Evolutionary conservation across 2,113 vertebrate genomes (phyloP).

Genomic region (Tricholaema leucomelas): DNA sequence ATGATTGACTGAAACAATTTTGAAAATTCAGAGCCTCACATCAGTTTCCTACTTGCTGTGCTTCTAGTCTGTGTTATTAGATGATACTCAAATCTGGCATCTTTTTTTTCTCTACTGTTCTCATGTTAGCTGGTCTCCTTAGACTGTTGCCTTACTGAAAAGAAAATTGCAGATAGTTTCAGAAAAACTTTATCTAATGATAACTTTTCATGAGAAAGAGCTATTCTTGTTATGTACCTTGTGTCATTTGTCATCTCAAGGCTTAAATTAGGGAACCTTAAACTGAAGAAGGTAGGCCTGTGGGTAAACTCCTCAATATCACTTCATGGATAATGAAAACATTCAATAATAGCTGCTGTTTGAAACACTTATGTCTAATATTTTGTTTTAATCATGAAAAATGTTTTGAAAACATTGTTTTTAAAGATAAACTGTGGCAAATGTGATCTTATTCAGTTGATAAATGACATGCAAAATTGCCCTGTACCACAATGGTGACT

Average conservation of each 20-base stretch:
- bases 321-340: constrained; percentile 49
- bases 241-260: constrained; percentile 69
- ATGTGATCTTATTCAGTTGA: not conserved
- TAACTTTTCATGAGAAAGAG: constrained; percentile 70
- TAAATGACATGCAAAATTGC: not conserved
- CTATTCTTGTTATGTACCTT: constrained; percentile 67
- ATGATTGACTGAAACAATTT: not conserved
- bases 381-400: constrained; percentile 18
- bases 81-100: not conserved
- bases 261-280: constrained; percentile 68
- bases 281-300: constrained; percentile 65
- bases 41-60: constrained; percentile 4
- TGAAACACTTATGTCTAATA: constrained; percentile 2
- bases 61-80: not conserved
- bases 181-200: constrained; percentile 59
- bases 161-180: constrained; percentile 46
- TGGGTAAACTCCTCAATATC: constrained; percentile 61
- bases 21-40: not conserved
- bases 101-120: not conserved
- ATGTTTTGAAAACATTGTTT: not conserved
- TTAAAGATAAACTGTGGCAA: constrained; percentile 2
- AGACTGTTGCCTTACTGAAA: constrained; percentile 47
- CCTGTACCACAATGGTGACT: not conserved
- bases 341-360: constrained; percentile 28
- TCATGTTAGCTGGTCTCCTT: constrained; percentile 3